Evolutionary conservation across 2,113 vertebrate genomes (phyloP).

Genomic region (Loxodonta africana): DNA sequence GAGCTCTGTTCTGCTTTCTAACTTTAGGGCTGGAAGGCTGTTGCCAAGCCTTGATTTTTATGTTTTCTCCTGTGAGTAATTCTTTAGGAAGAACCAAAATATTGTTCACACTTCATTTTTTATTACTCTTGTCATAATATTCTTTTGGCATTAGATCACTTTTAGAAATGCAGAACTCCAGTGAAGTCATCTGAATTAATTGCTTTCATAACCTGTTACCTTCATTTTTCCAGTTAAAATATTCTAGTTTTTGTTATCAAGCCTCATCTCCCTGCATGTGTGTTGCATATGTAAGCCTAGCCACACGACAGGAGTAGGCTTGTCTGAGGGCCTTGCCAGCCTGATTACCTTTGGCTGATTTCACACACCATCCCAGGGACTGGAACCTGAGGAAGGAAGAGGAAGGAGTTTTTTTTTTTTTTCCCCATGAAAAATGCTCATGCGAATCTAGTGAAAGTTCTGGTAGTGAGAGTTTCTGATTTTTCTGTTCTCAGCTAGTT

Average conservation of each 20-base stretch:
- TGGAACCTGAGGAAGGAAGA: not conserved
- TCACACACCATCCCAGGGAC: not conserved
- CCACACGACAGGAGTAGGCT: not conserved
- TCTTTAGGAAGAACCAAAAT: not conserved
- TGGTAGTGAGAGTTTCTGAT: not conserved
- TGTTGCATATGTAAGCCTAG: not conserved
- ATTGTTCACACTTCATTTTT: not conserved
- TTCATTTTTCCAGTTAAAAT: not conserved
- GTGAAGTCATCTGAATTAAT: not conserved
- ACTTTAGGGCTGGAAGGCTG: not conserved
- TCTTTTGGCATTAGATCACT: not conserved
- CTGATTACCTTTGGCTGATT: not conserved
- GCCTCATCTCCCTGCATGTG: not conserved
- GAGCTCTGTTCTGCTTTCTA: constrained; percentile 50
- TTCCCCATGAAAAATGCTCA: not conserved
- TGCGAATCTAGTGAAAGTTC: not conserved
- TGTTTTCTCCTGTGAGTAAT: not conserved
- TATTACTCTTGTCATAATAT: not conserved
- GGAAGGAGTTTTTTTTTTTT: not conserved
- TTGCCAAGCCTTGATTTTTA: constrained; percentile 33
- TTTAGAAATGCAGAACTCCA: constrained; percentile 24
- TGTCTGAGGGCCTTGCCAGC: no score
- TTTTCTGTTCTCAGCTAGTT: not conserved
- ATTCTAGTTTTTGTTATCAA: not conserved
- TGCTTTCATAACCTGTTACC: not conserved